phyloP scores from a whole-genome alignment of 37 sponge, comb jelly and placozoan genomes.

The Oscarella lobularis region DNA sequence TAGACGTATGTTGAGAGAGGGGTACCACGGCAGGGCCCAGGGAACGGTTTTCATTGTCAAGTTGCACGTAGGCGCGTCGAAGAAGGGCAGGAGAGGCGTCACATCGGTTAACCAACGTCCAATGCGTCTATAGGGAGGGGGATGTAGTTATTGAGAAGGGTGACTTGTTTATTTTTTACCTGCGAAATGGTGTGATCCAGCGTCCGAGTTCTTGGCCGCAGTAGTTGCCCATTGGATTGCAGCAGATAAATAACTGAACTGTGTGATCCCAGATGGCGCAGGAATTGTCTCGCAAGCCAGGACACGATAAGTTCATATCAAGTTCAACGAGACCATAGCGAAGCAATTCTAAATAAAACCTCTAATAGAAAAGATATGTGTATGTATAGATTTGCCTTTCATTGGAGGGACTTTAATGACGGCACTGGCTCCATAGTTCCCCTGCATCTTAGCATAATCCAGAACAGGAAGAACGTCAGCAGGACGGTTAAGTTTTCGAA shows the following conservation, averaged over 20 bases:
- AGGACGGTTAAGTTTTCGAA: not conserved
- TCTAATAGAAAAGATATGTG: not conserved
- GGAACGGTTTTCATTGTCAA: conserved; percentile 7
- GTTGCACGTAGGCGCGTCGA: not conserved
- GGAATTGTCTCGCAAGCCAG: not conserved
- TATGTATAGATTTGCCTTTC: not conserved
- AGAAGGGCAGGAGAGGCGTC: conserved; percentile 9
- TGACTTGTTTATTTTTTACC: conserved; percentile 3
- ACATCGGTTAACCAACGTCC: conserved; percentile 16
- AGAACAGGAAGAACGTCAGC: conserved; percentile 2
- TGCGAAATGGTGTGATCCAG: conserved; percentile 14
- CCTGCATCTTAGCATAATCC: not conserved
- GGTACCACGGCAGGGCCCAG: conserved; percentile 12
- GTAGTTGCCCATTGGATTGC: not conserved
- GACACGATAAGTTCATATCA: not conserved
- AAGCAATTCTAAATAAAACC: not conserved
- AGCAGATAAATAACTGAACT: not conserved
- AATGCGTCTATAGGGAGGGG: conserved; percentile 6
- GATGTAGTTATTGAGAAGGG: too few species aligned
- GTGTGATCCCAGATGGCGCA: conserved; percentile 1
- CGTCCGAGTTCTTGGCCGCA: conserved; percentile 13
- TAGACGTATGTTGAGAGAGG: not conserved
- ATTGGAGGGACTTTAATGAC: conserved; percentile 3
- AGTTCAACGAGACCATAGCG: not conserved
- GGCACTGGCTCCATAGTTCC: not conserved